Evolutionary conservation across 2,113 vertebrate species (phyloP), one percentile per base, ranked within the genome.

Genomic region (Merops nubicus): DNA sequence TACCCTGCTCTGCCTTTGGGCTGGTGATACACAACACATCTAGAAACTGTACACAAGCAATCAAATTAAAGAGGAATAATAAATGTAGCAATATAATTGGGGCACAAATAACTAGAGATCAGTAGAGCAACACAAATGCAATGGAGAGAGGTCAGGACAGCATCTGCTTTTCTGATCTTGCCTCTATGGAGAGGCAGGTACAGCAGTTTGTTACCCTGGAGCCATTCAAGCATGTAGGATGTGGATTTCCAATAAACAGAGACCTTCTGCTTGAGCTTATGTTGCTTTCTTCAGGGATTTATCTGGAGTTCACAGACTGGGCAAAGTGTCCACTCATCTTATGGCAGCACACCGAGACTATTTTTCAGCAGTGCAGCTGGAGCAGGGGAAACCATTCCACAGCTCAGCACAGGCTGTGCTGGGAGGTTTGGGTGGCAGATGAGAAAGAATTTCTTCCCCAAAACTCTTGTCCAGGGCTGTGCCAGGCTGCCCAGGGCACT

Each of bases 221-320:
- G 93, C 84, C 1, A 2, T 57, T 51, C 42, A 9, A 36, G 94
- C 84, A 28, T 53, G 18, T 26, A 29, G 48, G 9, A 19, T 8
- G 29, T 0, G 74, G 36, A 40, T 88, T 90, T 59, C 73, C 88
- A 93, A 73, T 93, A 95, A 93, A 85, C 3, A 4, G 20, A 77
- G 82, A 82, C 93, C 94, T 96, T 95, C 93, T 94, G 92, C 92
- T 90, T 88, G 84, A 97, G 94, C 93, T 91, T 85, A 69, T 93
- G 76, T 33, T 93, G 80, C 93, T 97, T 96, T 90, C 86, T 89
- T 88, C 31, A 91, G 88, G 91, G 96, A 95, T 93, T 96, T 97
- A 91, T 90, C 96, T 91, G 79, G 89, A 97, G 93, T 90, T 96
- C 95, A 84, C 88, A 88, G 95, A 48, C 96, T 97, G 89, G 87